Percentiles rank a stretch among this genome's conserved stretches.
Evolutionary conservation across 2,113 vertebrate genomes (phyloP).

Genomic region (Spheniscus mendiculus): DNA sequence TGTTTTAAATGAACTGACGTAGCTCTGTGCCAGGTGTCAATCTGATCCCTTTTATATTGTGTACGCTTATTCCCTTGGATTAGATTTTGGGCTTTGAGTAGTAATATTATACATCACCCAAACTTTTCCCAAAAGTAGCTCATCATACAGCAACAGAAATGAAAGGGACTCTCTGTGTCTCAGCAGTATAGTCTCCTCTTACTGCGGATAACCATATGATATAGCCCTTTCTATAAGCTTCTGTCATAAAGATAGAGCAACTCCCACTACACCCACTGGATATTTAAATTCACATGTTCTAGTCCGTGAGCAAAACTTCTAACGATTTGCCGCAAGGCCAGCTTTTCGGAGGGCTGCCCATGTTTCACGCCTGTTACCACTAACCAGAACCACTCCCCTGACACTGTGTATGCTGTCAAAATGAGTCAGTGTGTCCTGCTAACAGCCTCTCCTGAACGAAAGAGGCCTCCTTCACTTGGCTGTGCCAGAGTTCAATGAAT

Average conservation of each 20-base stretch:
- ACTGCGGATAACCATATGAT: neutral
- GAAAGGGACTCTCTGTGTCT: neutral
- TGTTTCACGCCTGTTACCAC: rapidly evolving
- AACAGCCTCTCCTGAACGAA: neutral
- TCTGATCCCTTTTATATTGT: neutral
- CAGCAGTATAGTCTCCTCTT: neutral
- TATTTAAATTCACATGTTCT: neutral
- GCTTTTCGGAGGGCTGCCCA: neutral
- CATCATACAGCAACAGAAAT: neutral
- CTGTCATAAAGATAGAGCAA: neutral
- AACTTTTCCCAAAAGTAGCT: neutral
- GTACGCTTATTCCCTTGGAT: neutral
- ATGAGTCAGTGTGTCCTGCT: neutral
- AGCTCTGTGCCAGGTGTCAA: neutral
- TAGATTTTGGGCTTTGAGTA: neutral
- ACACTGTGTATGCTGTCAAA: rapidly evolving
- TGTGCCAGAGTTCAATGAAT: neutral
- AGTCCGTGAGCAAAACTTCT: neutral
- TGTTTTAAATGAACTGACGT: neutral
- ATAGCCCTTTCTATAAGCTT: neutral
- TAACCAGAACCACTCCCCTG: neutral
- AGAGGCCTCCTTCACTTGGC: neutral
- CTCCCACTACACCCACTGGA: neutral
- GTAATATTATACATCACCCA: neutral
- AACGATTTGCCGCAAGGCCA: rapidly evolving